Evolutionary conservation across 2,113 vertebrate species (phyloP).

Genomic region (Sakesphorus luctuosus): DNA sequence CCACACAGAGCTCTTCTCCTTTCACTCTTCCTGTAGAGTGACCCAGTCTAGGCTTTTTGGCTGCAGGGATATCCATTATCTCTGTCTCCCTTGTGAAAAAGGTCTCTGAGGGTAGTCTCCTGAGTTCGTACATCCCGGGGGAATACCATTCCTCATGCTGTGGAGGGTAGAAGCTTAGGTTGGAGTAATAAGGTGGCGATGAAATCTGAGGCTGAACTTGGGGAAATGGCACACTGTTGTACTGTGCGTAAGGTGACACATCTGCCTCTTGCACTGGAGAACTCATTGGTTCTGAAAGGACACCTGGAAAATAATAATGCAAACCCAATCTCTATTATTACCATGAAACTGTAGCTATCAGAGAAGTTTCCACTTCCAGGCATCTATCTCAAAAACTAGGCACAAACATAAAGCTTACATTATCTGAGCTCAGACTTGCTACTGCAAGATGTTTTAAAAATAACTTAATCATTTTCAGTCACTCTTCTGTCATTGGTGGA

Average conservation of each 20-base stretch:
- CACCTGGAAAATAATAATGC: slow-evolving; percentile 76
- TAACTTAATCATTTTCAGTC: background rate
- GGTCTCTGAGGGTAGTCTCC: slow-evolving; percentile 84
- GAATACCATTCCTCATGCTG: slow-evolving; percentile 93
- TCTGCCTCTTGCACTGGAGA: slow-evolving; percentile 87
- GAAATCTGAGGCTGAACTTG: slow-evolving; percentile 85
- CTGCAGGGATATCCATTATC: slow-evolving; percentile 77
- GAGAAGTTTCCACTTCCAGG: background rate
- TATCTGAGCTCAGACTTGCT: background rate
- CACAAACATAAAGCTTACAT: background rate
- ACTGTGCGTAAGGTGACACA: slow-evolving; percentile 83
- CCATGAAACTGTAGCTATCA: background rate
- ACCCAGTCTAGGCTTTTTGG: slow-evolving; percentile 84
- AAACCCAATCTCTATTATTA: background rate
- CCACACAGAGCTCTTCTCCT: slow-evolving; percentile 95
- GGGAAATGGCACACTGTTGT: slow-evolving; percentile 84
- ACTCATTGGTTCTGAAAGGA: slow-evolving; percentile 86
- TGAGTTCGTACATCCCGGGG: slow-evolving; percentile 86
- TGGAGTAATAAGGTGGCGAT: slow-evolving; percentile 86
- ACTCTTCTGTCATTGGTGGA: background rate
- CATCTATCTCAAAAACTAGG: background rate
- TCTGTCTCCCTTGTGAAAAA: slow-evolving; percentile 83
- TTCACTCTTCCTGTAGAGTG: slow-evolving; percentile 82
- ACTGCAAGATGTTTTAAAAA: background rate
- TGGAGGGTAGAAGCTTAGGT: slow-evolving; percentile 85